Evolutionary conservation across 2,888 invertebrate genomes (phyloP).

Genomic region (Sphaerophoria rueppellii): DNA sequence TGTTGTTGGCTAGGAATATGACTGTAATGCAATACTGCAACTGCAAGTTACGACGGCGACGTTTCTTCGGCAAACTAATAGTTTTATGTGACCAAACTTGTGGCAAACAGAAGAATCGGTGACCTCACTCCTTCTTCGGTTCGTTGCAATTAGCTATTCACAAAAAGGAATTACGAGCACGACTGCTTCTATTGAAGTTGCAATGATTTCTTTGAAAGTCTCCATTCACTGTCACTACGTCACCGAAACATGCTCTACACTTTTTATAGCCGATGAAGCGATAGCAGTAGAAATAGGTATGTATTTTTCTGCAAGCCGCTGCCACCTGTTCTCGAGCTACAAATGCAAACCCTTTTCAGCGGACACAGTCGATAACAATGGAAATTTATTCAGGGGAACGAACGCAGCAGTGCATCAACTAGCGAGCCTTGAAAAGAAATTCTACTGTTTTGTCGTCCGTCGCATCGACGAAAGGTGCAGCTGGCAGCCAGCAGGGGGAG

Average conservation of each 20-base stretch:
- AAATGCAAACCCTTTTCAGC: slow-evolving; percentile 47
- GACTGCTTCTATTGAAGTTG: slow-evolving; percentile 58
- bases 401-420: slow-evolving; percentile 34
- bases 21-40: neutral
- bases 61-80: neutral
- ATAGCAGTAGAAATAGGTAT: neutral
- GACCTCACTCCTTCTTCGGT: slow-evolving; percentile 48
- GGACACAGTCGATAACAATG: slow-evolving; percentile 51
- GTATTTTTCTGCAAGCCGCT: neutral
- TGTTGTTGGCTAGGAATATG: neutral
- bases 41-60: neutral
- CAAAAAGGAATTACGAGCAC: slow-evolving; percentile 64
- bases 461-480: slow-evolving; percentile 2
- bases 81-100: slow-evolving; percentile 15
- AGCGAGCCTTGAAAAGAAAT: slow-evolving; percentile 33
- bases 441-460: neutral
- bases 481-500: neutral
- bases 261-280: slow-evolving; percentile 7
- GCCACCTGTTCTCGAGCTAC: slow-evolving; percentile 56
- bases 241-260: neutral
- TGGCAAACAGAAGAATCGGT: slow-evolving; percentile 42
- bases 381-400: slow-evolving; percentile 70
- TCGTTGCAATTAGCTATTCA: slow-evolving; percentile 66
- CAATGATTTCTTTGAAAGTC: slow-evolving; percentile 30
- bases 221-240: slow-evolving; percentile 32